Evolutionary conservation across 2,888 invertebrate genomes (phyloP).

Genomic region (Tiphia femorata): DNA sequence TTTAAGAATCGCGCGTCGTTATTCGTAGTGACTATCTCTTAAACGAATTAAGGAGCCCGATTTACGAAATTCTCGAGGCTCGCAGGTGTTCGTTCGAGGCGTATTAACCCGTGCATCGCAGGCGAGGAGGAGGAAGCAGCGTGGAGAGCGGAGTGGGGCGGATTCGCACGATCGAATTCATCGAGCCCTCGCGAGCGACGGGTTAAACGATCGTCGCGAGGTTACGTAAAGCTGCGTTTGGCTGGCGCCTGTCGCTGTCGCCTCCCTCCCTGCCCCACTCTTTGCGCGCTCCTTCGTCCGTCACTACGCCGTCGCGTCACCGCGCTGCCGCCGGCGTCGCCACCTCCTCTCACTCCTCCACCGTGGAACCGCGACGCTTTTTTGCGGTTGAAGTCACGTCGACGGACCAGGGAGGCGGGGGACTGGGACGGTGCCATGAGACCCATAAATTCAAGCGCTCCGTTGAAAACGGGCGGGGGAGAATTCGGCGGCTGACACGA

Average conservation of each 20-base stretch:
- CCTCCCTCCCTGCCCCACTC: constrained; percentile 18
- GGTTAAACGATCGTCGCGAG: constrained; percentile 51
- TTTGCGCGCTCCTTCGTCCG: not conserved
- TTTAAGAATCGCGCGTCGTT: too few species aligned
- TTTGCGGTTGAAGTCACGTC: constrained; percentile 33
- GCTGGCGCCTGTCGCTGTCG: constrained; percentile 55
- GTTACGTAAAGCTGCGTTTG: constrained; percentile 57
- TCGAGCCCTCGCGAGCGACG: constrained; percentile 30
- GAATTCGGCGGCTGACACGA: not conserved
- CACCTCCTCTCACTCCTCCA: too few species aligned
- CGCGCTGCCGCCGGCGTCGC: too few species aligned
- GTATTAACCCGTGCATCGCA: too few species aligned
- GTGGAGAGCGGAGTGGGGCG: too few species aligned
- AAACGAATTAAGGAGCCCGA: too few species aligned
- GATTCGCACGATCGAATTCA: constrained; percentile 27
- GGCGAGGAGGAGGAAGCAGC: too few species aligned
- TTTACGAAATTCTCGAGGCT: too few species aligned
- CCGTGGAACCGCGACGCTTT: constrained; percentile 32
- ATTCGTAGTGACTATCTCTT: too few species aligned
- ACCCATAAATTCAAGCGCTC: constrained; percentile 2
- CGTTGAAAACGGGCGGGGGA: not conserved
- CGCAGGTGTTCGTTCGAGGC: too few species aligned
- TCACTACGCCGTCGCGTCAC: not conserved
- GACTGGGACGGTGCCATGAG: not conserved
- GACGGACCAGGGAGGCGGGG: constrained; percentile 6